A percentile compares a stretch with the other conserved stretches of the same genome.
Evolutionary conservation across 2,888 invertebrate genomes (phyloP).

Genomic region (Melitaea athalia): DNA sequence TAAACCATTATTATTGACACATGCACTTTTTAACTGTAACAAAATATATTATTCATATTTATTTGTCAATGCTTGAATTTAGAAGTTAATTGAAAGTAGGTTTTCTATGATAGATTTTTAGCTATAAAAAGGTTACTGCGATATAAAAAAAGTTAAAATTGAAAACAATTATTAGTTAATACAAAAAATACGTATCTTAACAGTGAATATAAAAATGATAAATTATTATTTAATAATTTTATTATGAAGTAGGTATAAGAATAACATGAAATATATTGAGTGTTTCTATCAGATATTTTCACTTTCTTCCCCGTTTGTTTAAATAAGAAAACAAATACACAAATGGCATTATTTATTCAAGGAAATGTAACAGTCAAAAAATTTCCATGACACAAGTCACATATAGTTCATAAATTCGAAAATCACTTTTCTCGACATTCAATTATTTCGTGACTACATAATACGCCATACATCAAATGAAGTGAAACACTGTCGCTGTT

Average conservation of each 20-base stretch:
- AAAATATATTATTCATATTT: background rate
- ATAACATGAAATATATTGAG: background rate
- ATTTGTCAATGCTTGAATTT: constrained; percentile 23
- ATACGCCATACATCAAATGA: constrained; percentile 21
- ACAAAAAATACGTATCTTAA: no score
- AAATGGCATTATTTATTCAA: constrained; percentile 81
- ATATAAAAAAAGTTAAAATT: no score
- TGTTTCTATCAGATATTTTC: no score
- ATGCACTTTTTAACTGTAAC: background rate
- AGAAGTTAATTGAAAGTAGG: constrained; percentile 19
- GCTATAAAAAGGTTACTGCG: no score
- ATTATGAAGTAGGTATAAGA: no score
- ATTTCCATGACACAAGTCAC: constrained; percentile 67
- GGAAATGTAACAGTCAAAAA: constrained; percentile 77
- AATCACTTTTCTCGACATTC: constrained; percentile 46
- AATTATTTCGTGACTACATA: constrained; percentile 19
- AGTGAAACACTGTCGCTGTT: constrained; percentile 42
- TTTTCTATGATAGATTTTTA: background rate
- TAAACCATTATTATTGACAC: constrained; percentile 13
- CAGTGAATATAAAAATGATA: no score
- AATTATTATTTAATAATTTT: no score
- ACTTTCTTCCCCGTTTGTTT: constrained; percentile 3
- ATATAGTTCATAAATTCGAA: constrained; percentile 76
- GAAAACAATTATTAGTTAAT: no score
- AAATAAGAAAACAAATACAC: constrained; percentile 53